Base-by-base conservation (phyloP, 2,888 invertebrate genomes). In the Leucoma salicis region DNA sequence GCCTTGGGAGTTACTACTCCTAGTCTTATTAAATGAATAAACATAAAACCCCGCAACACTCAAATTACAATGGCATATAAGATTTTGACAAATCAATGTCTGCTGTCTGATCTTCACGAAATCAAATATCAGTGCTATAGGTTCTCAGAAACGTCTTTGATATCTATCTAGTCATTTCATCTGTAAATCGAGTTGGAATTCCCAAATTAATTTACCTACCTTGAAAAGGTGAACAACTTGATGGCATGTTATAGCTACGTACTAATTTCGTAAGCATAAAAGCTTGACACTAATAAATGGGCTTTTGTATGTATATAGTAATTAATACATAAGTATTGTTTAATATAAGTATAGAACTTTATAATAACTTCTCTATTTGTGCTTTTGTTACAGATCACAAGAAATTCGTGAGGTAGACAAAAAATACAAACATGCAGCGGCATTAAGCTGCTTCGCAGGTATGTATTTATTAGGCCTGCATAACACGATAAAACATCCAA, bases 401-500 rank as follows among this genome's bases (percentile, higher is more conserved):
- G 46, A 42, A 47, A 44, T 25, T 15, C 31, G 53, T 44, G 56
- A 51, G 41, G 49, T 58, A 57, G 49, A 53, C 52, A 63, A 49
- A 62, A 66, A 48, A 66, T 49, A 63, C 50, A 55, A 74, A 58
- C 68, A 87, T 87, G 87, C 86, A 86, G 87, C 87, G 86, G 85
- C 84, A 69, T 57, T 87, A 81, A 83, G 86, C 87, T 87, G 87
- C 87, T 78, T 81, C 66, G 72, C 73, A 79, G 79, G 86, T 80
- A 70, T 6, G 1, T 24, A 7, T 4, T 21, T n/a, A 25, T 18
- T n/a, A 18, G n/a, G 7, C 18, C 18, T 18, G 7, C 18, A n/a
- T n/a, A n/a, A n/a, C n/a, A n/a, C n/a, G n/a, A n/a, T n/a, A n/a
- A n/a, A n/a, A n/a, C n/a, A n/a, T n/a, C n/a, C n/a, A n/a, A n/a